These are phyloP conservation scores for Muraenolepis orangiensis DNA, from an alignment of 2,797 vertebrate species.

Conservation along the genomic window DNA sequence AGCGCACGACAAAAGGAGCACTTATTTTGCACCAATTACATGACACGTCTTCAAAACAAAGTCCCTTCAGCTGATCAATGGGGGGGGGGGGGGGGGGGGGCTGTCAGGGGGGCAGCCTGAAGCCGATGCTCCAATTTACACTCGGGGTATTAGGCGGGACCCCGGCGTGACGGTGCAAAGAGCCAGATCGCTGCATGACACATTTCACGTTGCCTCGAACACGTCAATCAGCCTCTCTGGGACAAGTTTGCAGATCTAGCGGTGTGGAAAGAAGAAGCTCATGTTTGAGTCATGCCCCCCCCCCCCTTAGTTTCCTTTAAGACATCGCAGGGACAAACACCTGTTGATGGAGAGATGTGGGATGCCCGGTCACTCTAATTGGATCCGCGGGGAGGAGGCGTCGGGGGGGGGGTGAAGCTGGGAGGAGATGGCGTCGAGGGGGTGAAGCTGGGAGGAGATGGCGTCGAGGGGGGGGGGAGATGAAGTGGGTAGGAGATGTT, in stretches of 20 bases:
- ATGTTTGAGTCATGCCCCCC: constrained; percentile 66
- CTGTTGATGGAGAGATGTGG: constrained; percentile 55
- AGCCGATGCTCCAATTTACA: constrained; percentile 66
- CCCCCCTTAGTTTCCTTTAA: constrained; percentile 35
- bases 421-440: constrained; percentile 14
- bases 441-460: constrained; percentile 18
- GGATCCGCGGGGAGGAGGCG: constrained; percentile 25
- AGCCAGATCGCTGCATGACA: constrained; percentile 36
- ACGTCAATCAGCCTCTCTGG: constrained; percentile 33
- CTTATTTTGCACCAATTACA: constrained; percentile 70
- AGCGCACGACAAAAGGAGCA: constrained; percentile 49
- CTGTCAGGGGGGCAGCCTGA: constrained; percentile 59
- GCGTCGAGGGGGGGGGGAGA: constrained; percentile 21
- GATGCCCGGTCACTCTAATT: constrained; percentile 43
- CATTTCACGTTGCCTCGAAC: constrained; percentile 37
- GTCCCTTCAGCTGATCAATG: constrained; percentile 13
- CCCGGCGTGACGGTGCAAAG: constrained; percentile 57
- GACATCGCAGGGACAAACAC: constrained; percentile 36
- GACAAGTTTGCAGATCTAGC: constrained; percentile 33
- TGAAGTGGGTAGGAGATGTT: constrained; percentile 20
- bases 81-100: constrained; percentile 42
- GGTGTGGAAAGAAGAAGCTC: constrained; percentile 48
- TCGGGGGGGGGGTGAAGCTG: constrained; percentile 21
- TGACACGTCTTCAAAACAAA: constrained; percentile 39
- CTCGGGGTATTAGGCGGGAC: constrained; percentile 68